phyloP scores from a whole-genome alignment of 37 sponge, comb jelly and placozoan genomes.

The Halisarca cf. caerulea region DNA sequence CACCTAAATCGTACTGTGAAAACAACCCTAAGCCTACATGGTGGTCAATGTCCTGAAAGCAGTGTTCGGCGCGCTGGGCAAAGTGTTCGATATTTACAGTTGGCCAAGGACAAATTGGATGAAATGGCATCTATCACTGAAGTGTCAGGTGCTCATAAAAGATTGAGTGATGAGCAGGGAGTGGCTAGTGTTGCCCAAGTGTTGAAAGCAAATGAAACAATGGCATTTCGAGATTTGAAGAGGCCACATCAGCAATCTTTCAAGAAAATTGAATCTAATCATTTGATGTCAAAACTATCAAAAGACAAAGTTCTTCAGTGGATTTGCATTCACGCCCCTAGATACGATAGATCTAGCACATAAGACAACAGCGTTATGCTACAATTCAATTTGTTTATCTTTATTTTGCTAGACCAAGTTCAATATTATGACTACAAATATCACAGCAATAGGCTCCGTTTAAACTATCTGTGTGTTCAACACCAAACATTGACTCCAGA shows the following conservation, averaged over 20 bases:
- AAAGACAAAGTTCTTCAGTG: neutral
- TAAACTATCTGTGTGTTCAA: no score
- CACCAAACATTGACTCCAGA: no score
- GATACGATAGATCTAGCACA: no score
- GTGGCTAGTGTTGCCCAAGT: neutral
- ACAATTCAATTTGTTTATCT: no score
- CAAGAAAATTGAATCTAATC: neutral
- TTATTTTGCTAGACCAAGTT: no score
- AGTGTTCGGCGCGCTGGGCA: neutral
- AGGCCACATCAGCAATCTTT: neutral
- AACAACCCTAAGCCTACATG: neutral
- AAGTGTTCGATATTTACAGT: neutral
- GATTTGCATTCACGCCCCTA: neutral
- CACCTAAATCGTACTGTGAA: constrained; percentile 23
- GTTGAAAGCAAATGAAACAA: neutral
- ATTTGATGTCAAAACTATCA: neutral
- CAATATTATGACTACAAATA: no score
- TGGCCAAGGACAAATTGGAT: neutral
- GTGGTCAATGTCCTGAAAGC: neutral
- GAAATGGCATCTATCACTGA: neutral
- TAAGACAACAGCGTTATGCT: no score
- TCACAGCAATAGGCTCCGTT: no score
- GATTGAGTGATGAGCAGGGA: neutral
- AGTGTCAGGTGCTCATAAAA: neutral
- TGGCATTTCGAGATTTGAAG: neutral